A percentile compares a stretch with the other conserved stretches of the same genome.
Evolutionary conservation across 1,140 invertebrate species (phyloP).

Genomic region (Drosophila sturtevanti): DNA sequence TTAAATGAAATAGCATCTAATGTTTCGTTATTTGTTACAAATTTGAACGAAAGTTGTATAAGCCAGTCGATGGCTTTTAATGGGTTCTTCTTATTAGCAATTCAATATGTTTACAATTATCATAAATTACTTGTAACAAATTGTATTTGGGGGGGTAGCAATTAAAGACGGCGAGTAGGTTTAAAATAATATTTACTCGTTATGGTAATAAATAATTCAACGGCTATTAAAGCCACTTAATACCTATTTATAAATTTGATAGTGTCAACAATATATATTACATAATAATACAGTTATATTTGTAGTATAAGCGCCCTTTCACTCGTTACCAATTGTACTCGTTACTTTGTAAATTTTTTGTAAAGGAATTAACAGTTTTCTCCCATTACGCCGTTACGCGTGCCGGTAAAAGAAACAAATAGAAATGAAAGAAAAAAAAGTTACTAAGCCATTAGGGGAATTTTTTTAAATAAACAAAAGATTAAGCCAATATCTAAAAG

Average conservation of each 20-base stretch:
- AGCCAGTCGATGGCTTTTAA: background rate
- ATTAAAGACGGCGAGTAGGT: no score
- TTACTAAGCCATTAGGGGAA: slow-evolving; percentile 61
- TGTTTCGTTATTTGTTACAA: background rate
- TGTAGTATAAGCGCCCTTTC: no score
- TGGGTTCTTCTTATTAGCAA: no score
- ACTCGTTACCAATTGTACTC: background rate
- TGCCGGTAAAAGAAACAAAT: slow-evolving; percentile 17
- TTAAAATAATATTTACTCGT: background rate
- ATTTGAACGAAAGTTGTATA: background rate
- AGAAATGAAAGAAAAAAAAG: slow-evolving; percentile 25
- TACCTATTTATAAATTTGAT: no score
- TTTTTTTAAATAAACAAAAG: slow-evolving; percentile 41
- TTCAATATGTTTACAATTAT: no score
- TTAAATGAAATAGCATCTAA: slow-evolving; percentile 2
- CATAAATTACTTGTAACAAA: no score
- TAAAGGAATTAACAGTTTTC: background rate
- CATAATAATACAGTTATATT: no score
- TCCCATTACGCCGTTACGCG: slow-evolving; percentile 20
- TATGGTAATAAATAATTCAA: background rate
- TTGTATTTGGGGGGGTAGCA: no score
- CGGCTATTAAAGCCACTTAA: no score
- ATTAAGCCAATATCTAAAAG: background rate
- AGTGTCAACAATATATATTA: no score
- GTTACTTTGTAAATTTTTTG: background rate